These are phyloP conservation scores for Rousettus madagascariensis DNA, from an alignment of 2,797 vertebrate genomes.

Conservation along the genomic window DNA sequence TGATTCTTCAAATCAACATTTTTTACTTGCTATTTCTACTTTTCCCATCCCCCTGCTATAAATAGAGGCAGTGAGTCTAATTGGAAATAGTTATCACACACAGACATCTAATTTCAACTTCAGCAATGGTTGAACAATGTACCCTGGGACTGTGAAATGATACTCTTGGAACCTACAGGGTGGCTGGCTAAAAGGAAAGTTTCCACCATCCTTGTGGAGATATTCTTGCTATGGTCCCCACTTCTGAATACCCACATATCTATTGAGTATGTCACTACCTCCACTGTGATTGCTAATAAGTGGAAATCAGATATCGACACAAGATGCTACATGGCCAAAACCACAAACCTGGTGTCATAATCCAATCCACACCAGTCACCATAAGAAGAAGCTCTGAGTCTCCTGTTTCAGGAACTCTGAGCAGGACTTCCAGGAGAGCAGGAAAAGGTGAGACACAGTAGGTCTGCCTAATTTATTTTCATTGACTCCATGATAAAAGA, in stretches of 20 bases:
- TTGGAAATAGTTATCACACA: neutral
- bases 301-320: neutral
- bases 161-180: no score
- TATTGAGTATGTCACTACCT: neutral
- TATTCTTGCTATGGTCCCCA: neutral
- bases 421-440: neutral
- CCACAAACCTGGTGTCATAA: neutral
- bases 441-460: neutral
- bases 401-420: neutral
- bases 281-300: neutral
- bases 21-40: conserved; percentile 20
- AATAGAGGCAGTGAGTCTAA: neutral
- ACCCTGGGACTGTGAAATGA: neutral
- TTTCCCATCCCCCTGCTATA: neutral
- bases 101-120: neutral
- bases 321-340: neutral
- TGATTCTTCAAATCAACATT: neutral
- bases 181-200: neutral
- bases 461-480: neutral
- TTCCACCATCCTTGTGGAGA: neutral
- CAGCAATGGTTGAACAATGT: neutral
- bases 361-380: no score
- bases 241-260: neutral
- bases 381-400: neutral
- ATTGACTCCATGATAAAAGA: neutral